Evolutionary conservation across 2,888 invertebrate genomes (phyloP).

Genomic region (Acanthosepion pharaonis): DNA sequence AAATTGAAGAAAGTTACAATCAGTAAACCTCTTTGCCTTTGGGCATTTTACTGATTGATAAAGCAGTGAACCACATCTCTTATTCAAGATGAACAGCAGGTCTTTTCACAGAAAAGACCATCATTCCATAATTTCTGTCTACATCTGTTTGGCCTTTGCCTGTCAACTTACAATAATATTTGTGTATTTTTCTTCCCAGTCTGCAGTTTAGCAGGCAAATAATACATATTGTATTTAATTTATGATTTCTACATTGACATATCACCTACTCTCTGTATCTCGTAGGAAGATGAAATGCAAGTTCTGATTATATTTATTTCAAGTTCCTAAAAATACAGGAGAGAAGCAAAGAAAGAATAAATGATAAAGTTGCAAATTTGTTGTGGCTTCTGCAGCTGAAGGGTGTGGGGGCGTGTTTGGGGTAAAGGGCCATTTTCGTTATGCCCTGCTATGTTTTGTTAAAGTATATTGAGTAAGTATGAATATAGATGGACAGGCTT

Average conservation of each 20-base stretch:
- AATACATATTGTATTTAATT: background rate
- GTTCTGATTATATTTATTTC: background rate
- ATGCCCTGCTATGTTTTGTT: background rate
- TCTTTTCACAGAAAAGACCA: no score
- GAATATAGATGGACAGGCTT: background rate
- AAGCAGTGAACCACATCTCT: no score
- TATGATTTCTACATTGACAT: slow-evolving; percentile 33
- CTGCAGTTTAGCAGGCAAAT: background rate
- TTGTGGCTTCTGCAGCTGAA: background rate
- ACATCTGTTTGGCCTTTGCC: no score
- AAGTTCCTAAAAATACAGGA: background rate
- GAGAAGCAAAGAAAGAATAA: background rate
- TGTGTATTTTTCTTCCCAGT: background rate
- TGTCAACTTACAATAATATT: background rate
- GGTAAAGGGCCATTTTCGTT: background rate
- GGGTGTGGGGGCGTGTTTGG: background rate
- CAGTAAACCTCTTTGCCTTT: no score
- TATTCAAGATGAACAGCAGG: no score
- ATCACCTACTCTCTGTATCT: background rate
- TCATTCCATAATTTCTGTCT: no score
- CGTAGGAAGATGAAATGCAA: background rate
- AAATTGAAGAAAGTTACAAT: no score
- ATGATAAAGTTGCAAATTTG: background rate
- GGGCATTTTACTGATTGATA: no score
- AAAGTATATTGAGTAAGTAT: background rate